These are phyloP conservation scores for Anadara kagoshimensis DNA, from an alignment of 1,140 invertebrate species.

Conservation along the genomic window DNA sequence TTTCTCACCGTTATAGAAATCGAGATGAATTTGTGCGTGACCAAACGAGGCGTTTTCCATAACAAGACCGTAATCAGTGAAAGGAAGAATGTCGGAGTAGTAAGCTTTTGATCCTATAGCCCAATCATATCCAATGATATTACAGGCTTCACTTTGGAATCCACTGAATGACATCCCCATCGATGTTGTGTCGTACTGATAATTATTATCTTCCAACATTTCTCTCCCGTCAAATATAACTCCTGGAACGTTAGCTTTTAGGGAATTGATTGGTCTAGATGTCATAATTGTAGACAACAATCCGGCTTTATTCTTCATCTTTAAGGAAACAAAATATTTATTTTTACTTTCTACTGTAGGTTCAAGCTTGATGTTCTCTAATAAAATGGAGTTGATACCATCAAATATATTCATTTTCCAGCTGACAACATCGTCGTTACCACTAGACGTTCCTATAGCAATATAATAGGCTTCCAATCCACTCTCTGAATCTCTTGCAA, in stretches of 20 bases:
- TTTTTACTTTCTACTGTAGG: not conserved
- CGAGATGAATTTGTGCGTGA: slow-evolving; percentile 42
- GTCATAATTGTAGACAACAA: slow-evolving; percentile 12
- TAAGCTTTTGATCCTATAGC: slow-evolving; percentile 47
- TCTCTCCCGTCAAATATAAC: slow-evolving; percentile 45
- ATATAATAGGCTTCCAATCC: slow-evolving; percentile 29
- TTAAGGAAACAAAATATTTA: slow-evolving; percentile 31
- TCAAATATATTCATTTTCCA: too few relatives aligned
- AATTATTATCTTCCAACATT: slow-evolving; percentile 37
- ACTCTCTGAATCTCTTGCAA: slow-evolving; percentile 35
- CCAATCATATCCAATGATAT: slow-evolving; percentile 50
- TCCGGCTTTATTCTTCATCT: slow-evolving; percentile 43
- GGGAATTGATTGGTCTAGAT: slow-evolving; percentile 42
- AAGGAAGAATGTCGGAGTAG: slow-evolving; percentile 43
- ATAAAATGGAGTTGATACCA: too few relatives aligned
- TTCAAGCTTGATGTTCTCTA: slow-evolving; percentile 25
- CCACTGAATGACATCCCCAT: slow-evolving; percentile 47
- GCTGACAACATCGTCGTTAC: slow-evolving; percentile 3
- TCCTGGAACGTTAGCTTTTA: slow-evolving; percentile 48
- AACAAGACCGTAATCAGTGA: slow-evolving; percentile 45
- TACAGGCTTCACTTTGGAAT: slow-evolving; percentile 51
- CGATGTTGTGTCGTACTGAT: slow-evolving; percentile 41
- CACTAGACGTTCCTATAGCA: slow-evolving; percentile 25
- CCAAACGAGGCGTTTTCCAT: slow-evolving; percentile 37
- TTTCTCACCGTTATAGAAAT: slow-evolving; percentile 39